Percentiles rank a stretch among this genome's conserved stretches.
These are phyloP conservation scores for Epinephelus moara DNA, from an alignment of 2,113 vertebrate genomes.

Conservation along the genomic window DNA sequence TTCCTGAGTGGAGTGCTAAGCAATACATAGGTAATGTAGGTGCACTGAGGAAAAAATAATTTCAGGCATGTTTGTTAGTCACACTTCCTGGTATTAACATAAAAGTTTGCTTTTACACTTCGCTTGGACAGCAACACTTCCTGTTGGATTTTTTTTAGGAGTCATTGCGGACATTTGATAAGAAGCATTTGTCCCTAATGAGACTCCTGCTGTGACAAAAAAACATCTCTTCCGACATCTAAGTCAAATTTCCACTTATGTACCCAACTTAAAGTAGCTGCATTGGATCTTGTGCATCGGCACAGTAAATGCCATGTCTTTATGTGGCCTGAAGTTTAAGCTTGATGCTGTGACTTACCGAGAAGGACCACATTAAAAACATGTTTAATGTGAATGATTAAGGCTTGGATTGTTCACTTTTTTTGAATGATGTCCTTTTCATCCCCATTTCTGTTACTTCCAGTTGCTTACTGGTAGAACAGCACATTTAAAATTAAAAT, in stretches of 20 bases:
- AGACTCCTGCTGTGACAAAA: constrained; percentile 6
- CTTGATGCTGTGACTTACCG: constrained; percentile 11
- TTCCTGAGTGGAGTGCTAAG: background rate
- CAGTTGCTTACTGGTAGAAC: background rate
- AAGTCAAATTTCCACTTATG: background rate
- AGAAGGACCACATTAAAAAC: background rate
- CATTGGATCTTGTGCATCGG: background rate
- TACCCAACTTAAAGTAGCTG: background rate
- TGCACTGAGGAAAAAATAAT: background rate
- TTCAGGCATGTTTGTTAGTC: background rate
- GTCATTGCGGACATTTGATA: background rate
- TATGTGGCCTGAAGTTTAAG: background rate
- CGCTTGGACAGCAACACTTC: background rate
- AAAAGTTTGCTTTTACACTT: background rate
- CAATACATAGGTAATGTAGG: background rate
- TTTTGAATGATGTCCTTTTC: background rate
- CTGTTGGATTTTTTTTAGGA: background rate
- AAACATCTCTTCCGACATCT: background rate
- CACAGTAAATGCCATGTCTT: constrained; percentile 21
- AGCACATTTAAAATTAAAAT: constrained; percentile 48
- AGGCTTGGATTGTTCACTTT: constrained; percentile 19
- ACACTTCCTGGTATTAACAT: background rate
- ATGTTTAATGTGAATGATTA: background rate
- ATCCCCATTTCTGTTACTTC: constrained; percentile 16
- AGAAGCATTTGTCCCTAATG: background rate